Evolutionary conservation across 2,888 invertebrate species (phyloP).

Genomic region (Drosophila prostipennis): DNA sequence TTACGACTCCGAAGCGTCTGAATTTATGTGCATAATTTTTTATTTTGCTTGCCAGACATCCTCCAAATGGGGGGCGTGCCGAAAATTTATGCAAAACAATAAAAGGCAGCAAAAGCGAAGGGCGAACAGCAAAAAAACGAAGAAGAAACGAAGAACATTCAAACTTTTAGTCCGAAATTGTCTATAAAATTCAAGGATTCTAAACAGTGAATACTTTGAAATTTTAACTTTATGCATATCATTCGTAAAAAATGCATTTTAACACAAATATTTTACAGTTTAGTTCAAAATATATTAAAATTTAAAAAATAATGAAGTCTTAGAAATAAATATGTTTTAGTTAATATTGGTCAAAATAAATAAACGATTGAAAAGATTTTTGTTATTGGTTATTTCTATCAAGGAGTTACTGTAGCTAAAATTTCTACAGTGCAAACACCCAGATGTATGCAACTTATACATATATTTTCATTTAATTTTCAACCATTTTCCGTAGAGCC

Average conservation of each 20-base stretch:
- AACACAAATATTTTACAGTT: no score
- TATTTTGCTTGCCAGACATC: conserved; percentile 48
- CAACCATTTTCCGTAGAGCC: background rate
- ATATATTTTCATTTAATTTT: background rate
- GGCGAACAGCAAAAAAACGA: conserved; percentile 6
- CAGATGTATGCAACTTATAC: background rate
- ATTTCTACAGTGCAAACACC: conserved; percentile 25
- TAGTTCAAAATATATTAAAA: no score
- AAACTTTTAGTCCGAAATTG: conserved; percentile 49
- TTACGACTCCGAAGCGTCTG: conserved; percentile 61
- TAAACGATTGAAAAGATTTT: no score
- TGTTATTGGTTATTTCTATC: no score
- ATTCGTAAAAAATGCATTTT: no score
- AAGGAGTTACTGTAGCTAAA: conserved; percentile 19
- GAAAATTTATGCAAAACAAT: conserved; percentile 39
- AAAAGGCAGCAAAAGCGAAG: conserved; percentile 31
- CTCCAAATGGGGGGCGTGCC: conserved; percentile 22
- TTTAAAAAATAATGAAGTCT: no score
- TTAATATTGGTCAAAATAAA: no score
- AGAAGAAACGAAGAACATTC: conserved; percentile 9
- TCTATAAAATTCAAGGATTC: conserved; percentile 19
- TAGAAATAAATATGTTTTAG: no score
- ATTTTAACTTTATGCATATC: no score
- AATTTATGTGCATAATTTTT: conserved; percentile 77
- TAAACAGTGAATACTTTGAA: conserved; percentile 11